A percentile compares a stretch with the other conserved stretches of the same genome.
Evolutionary conservation across 37 sponge, comb jelly and placozoan genomes (phyloP).

Genomic region (Cliona cf. orientalis): DNA sequence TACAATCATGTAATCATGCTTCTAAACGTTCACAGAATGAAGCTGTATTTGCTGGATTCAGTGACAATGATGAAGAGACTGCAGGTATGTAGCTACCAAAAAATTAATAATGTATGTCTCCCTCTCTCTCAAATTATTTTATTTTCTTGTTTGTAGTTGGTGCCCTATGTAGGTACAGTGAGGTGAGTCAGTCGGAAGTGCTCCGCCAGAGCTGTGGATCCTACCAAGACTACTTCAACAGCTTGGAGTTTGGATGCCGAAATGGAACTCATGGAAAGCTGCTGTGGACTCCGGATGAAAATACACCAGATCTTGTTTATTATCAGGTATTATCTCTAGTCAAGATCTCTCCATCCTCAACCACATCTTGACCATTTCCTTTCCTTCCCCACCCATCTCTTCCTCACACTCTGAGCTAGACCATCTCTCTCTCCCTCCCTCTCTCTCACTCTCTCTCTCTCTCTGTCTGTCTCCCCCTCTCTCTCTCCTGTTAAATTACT

Average conservation of each 20-base stretch:
- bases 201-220: neutral
- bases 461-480: no score
- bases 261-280: constrained; percentile 26
- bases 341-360: no score
- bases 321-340: constrained; percentile 72
- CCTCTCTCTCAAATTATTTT: no score
- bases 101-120: no score
- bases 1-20: no score
- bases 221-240: constrained; percentile 13
- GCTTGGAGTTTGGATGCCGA: neutral
- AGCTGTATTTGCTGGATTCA: constrained; percentile 56
- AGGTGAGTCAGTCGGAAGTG: neutral
- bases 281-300: constrained; percentile 61
- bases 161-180: constrained; percentile 11
- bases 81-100: constrained; percentile 29
- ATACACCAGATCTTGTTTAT: constrained; percentile 66
- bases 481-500: no score
- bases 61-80: constrained; percentile 5
- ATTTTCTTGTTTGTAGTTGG: no score
- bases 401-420: no score
- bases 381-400: no score
- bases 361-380: no score
- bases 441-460: no score
- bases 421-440: no score
- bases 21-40: constrained; percentile 40